Base-by-base conservation (phyloP, 2,797 vertebrate genomes). In the Epinephelus coioides region DNA sequence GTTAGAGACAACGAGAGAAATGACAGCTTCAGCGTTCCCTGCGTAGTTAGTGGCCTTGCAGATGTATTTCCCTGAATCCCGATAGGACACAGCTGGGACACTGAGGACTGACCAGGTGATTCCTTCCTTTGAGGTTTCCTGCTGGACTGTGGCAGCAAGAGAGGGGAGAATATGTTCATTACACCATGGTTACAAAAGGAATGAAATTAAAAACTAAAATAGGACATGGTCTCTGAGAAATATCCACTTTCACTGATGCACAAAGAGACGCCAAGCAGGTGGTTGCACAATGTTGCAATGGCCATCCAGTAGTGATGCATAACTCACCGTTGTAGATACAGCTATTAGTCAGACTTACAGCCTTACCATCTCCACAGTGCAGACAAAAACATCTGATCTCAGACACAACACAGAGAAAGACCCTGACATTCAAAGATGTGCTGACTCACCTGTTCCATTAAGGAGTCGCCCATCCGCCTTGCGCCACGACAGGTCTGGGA, bases 11-110 rank as follows among this genome's bases (percentile, higher is more conserved):
- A 97, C 79, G 34, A 99, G 96, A 21, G 97, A 97, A 81, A 99
- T 96, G 27, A 97, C 94, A 0, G 97, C 97, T 85, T 99, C 97
- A 0, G 97, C 96, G 2, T 94, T 96, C 14, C 98, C 98, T 6
- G 97, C 94, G 30, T 97, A 98, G 86, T 99, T 99, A 82, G 96
- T 95, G 40, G 98, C 98, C 92, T 96, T 97, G 90, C 98, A 99
- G 81, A 99, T 90, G 85, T 98, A 99, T 90, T 98, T 98, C 62
- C 98, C 98, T 1, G 98, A 97, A 90, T 99, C 97, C 0, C 91
- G 94, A 67, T 93, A 95, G 43, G 98, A 97, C 56, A 98, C 97
- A 1, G 94, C 95, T 17, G 97, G 95, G 55, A 99, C 93, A 57
- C 96, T 97, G 81, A 99, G 94, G 88, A 98, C 96, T 71, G 96